These are phyloP conservation scores for Rhagoletis pomonella DNA, from an alignment of 1,140 invertebrate species.

Conservation along the genomic window DNA sequence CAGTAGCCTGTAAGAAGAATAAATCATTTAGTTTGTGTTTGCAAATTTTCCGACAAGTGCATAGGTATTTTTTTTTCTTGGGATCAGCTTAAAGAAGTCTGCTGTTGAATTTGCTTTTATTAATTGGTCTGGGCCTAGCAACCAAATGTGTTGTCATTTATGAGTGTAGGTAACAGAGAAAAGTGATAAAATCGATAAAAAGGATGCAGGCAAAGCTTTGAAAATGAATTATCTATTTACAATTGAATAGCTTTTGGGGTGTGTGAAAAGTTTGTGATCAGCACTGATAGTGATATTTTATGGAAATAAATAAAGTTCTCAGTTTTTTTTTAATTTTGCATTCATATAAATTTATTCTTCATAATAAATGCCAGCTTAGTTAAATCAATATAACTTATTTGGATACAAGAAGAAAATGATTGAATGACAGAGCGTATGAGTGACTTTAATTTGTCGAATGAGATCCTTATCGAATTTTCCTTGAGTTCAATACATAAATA, in stretches of 20 bases:
- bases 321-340: no score
- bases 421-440: neutral
- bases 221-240: no score
- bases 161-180: neutral
- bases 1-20: slow-evolving; percentile 83
- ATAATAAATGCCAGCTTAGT: no score
- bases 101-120: neutral
- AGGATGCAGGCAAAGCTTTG: neutral
- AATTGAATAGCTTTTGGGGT: no score
- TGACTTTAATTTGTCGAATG: neutral
- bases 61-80: neutral
- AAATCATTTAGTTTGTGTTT: slow-evolving; percentile 25
- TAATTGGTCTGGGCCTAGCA: neutral
- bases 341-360: no score
- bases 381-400: no score
- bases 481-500: neutral
- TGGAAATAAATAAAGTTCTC: no score
- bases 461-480: no score
- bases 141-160: neutral
- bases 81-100: neutral
- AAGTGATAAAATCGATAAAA: neutral
- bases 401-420: no score
- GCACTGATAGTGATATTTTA: no score
- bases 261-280: no score
- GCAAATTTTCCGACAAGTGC: neutral